Conservation (phyloP, 2,888 invertebrate genomes). For the Pyrochroa serraticornis region DNA sequence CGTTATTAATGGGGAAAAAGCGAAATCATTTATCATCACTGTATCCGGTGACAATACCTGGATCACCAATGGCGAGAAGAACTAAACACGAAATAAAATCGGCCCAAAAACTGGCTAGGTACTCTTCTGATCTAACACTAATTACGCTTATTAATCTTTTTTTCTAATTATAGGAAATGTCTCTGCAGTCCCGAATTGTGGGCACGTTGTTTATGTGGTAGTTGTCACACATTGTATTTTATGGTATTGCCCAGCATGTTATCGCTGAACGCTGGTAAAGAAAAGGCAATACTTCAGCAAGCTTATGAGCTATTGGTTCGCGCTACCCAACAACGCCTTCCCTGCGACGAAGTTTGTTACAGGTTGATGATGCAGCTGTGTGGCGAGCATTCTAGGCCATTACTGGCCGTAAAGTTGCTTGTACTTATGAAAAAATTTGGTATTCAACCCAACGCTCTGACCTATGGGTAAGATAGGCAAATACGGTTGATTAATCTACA, state of each 20-base stretch:
- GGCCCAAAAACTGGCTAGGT: conserved; percentile 81
- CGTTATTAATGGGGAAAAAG: conserved; percentile 59
- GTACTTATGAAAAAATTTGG: conserved; percentile 93
- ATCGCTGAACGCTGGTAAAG: conserved; percentile 72
- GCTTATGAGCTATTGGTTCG: conserved; percentile 88
- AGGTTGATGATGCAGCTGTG: conserved; percentile 98
- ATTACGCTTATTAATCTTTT: conserved; percentile 3
- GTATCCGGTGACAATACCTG: conserved; percentile 63
- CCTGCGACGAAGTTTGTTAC: conserved; percentile 97
- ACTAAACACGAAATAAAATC: conserved; percentile 95
- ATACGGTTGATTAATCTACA: too few relatives aligned
- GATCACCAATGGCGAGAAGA: conserved; percentile 89
- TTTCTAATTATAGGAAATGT: conserved; percentile 48
- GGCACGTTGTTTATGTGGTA: conserved; percentile 88
- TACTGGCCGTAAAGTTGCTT: conserved; percentile 89
- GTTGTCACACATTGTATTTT: conserved; percentile 95
- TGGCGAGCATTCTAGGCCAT: conserved; percentile 91
- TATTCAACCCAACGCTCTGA: conserved; percentile 95
- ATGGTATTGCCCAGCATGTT: conserved; percentile 91
- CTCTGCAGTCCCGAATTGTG: conserved; percentile 76
- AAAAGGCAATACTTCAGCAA: conserved; percentile 75
- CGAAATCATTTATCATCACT: conserved; percentile 51
- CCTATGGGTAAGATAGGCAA: conserved; percentile 75
- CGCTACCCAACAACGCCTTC: conserved; percentile 84
- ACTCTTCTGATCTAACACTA: conserved; percentile 36